Base-by-base conservation (phyloP, 2,888 invertebrate genomes). In the Adela reaumurella region DNA sequence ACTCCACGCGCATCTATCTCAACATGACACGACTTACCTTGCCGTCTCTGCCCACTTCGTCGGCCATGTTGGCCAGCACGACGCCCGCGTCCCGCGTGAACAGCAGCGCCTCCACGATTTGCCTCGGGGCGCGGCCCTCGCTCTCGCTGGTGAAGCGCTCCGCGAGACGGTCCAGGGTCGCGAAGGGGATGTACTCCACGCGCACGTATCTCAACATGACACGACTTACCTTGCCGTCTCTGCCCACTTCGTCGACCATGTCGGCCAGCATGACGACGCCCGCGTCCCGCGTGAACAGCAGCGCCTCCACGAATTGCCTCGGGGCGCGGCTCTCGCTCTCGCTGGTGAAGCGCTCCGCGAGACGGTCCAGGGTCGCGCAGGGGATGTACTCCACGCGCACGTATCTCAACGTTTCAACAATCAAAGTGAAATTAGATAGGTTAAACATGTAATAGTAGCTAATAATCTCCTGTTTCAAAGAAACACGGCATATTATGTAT, bases 221-320 rank as follows among this genome's bases (percentile, higher is more conserved):
- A n/a, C n/a, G n/a, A 24, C 56, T 47, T 59, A 87, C 87, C 76
- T 83, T 82, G 45, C 82, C 83, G 57, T 80, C 73, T 3, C 53
- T 51, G 43, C 84, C 84, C 1, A 80, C 67, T 46, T 81, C 67
- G 53, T 87, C 83, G 3, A 82, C 84, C 83, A 88, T 85, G 54
- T 83, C 82, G 16, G 87, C 92, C 0, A 83, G 83, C 91, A 92
- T 92, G 29, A 93, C 65, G 0, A 92, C 90, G 8, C 87, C 90
- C 45, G 78, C 68, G 41, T 88, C 74, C 56, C 81, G 74, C 44
- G 76, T 80, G 63, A 81, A 93, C 53, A 87, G 71, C 20, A 92
- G 65, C 1, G 85, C 86, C 64, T 93, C 92, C 1, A 92, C 86
- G 67, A 92, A 92, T 62, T 90, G 85, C 58, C 89, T 76, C 1